Evolutionary conservation across 2,797 vertebrate species (phyloP), one percentile per base, ranked within the genome.

Genomic region (Tadarida brasiliensis): DNA sequence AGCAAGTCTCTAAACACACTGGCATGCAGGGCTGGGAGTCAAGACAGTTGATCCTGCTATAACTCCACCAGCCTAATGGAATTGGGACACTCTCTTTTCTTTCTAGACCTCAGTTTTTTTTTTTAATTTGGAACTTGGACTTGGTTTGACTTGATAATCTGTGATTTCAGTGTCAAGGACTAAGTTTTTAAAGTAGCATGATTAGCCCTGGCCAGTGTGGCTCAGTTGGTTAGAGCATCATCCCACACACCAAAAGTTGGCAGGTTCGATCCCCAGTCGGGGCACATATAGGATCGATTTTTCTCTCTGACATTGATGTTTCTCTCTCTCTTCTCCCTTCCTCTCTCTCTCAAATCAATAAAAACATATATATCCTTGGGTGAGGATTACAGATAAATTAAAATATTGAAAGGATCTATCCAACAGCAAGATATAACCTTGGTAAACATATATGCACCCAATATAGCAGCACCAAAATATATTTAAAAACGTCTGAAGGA

Each of bases 141-240:
- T 85, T 73, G 49, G 56, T 56, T 85, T 51, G 59, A 77, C 47
- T 94, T 87, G 63, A 59, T 67, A 59, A 90, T 73, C 57, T 74
- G 56, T 33, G 14, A 33, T 94, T 89, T 68, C 39, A 59, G 19
- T 57, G 68, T 86, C 73, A 88, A 90, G 28, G 26, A 63, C 71
- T 77, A 63, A 76, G 61, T 95, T 96, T 92, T 63, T 94, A 33
- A 96, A 94, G 78, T 81, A 85, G 47, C 89, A 78, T 56, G 93
- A 95, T 91, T 90, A 95, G 63, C 63, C n/a, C 63, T 67, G 63
- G 63, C n/a, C n/a, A 16, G 65, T 67, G 30, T 65, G 65, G 30
- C 17, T 67, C n/a, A 33, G 16, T 67, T 67, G 30, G 16, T 19
- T 67, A 16, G 65, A 33, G n/a, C 30, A 19, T 33, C 65, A 67